Evolutionary conservation across 2,888 invertebrate genomes (phyloP).

Genomic region (Cheilosia variabilis): DNA sequence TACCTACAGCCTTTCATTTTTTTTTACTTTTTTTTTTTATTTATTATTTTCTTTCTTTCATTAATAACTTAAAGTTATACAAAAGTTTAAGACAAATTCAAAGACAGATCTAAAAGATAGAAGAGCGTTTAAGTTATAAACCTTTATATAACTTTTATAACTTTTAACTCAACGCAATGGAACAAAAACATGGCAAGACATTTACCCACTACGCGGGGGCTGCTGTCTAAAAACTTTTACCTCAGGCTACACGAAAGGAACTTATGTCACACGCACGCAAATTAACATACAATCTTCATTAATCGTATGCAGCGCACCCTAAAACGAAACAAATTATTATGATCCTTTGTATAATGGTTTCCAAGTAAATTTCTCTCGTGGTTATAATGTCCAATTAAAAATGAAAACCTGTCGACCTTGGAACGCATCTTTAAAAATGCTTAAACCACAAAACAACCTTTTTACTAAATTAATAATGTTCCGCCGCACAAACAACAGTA

Average conservation of each 20-base stretch:
- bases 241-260: background rate
- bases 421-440: constrained; percentile 14
- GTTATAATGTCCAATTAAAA: constrained; percentile 7
- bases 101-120: too few relatives aligned
- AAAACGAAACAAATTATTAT: constrained; percentile 1
- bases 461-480: constrained; percentile 56
- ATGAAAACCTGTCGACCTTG: background rate
- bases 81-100: too few relatives aligned
- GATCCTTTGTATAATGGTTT: constrained; percentile 6
- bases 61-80: too few relatives aligned
- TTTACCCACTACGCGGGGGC: background rate
- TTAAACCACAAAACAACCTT: constrained; percentile 40
- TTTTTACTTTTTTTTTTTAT: too few relatives aligned
- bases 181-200: too few relatives aligned
- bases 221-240: background rate
- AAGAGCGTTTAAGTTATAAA: too few relatives aligned
- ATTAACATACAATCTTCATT: background rate
- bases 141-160: too few relatives aligned
- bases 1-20: too few relatives aligned
- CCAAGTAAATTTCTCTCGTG: background rate
- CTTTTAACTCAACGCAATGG: too few relatives aligned
- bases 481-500: constrained; percentile 25
- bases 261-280: background rate
- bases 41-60: too few relatives aligned
- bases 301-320: background rate